phyloP scores from a whole-genome alignment of 2,797 vertebrate genomes.

The Typhlichthys eigenmanni region DNA sequence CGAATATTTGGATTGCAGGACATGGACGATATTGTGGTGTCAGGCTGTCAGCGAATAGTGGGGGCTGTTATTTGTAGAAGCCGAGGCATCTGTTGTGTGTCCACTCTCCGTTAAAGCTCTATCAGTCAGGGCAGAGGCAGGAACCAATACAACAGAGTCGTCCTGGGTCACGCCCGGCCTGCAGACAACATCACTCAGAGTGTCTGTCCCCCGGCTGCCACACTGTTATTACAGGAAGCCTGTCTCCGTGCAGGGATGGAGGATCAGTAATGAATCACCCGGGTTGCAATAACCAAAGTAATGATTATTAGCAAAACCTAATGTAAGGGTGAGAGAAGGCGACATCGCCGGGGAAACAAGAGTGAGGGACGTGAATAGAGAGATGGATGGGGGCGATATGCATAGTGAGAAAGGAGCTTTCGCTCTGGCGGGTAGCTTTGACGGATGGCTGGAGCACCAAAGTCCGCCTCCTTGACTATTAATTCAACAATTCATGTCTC shows the following conservation, averaged over 20 bases:
- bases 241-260: slow-evolving; percentile 37
- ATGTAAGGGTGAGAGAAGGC: slow-evolving; percentile 59
- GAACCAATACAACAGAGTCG: slow-evolving; percentile 50
- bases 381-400: slow-evolving; percentile 53
- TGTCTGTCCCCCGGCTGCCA: slow-evolving; percentile 47
- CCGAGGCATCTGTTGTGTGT: slow-evolving; percentile 32
- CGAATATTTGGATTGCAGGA: slow-evolving; percentile 56
- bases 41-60: slow-evolving; percentile 49
- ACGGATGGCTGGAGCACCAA: slow-evolving; percentile 67
- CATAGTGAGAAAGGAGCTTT: slow-evolving; percentile 45
- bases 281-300: slow-evolving; percentile 72
- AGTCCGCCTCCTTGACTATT: slow-evolving; percentile 69
- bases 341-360: slow-evolving; percentile 35
- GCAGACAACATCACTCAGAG: slow-evolving; percentile 52
- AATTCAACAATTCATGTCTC: slow-evolving; percentile 73
- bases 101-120: slow-evolving; percentile 56
- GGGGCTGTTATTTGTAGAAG: slow-evolving; percentile 41
- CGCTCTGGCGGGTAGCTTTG: slow-evolving; percentile 70
- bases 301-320: slow-evolving; percentile 73
- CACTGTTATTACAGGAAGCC: slow-evolving; percentile 46
- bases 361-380: slow-evolving; percentile 39
- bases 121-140: slow-evolving; percentile 56
- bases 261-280: slow-evolving; percentile 66
- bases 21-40: slow-evolving; percentile 52
- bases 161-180: slow-evolving; percentile 42